Percentiles rank a stretch among this genome's conserved stretches.
These are phyloP conservation scores for Zosterops hypoxanthus DNA, from an alignment of 2,113 vertebrate species.

Conservation along the genomic window DNA sequence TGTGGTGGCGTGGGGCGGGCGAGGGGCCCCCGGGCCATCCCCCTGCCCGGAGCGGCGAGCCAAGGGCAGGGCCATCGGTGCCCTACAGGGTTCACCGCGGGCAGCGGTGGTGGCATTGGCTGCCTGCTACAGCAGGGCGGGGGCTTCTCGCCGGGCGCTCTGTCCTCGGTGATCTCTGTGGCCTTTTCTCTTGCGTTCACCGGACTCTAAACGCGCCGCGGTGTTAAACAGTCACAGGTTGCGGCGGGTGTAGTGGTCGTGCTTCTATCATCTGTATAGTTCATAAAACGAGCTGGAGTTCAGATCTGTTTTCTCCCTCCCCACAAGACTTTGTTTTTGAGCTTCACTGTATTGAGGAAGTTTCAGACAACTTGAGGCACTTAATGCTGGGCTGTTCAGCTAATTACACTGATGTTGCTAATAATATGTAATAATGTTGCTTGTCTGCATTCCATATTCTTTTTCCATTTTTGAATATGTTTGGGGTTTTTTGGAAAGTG, in stretches of 20 bases:
- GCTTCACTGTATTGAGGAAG: background rate
- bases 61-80: background rate
- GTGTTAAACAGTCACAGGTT: background rate
- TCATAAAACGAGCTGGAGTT: background rate
- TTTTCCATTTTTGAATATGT: background rate
- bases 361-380: background rate
- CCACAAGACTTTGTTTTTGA: background rate
- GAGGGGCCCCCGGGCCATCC: accelerated
- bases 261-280: accelerated
- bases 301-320: background rate
- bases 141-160: background rate
- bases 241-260: background rate
- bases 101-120: background rate
- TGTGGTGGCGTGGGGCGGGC: background rate
- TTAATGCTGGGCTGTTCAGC: background rate
- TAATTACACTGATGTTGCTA: background rate
- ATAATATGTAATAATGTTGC: background rate
- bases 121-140: background rate
- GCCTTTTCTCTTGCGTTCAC: background rate
- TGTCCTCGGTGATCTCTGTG: background rate
- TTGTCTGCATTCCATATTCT: conserved; percentile 3
- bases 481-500: background rate
- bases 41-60: background rate
- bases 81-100: accelerated
- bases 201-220: accelerated